These are phyloP conservation scores for Microtus pennsylvanicus DNA, from an alignment of 2,113 vertebrate species.

Conservation along the genomic window DNA sequence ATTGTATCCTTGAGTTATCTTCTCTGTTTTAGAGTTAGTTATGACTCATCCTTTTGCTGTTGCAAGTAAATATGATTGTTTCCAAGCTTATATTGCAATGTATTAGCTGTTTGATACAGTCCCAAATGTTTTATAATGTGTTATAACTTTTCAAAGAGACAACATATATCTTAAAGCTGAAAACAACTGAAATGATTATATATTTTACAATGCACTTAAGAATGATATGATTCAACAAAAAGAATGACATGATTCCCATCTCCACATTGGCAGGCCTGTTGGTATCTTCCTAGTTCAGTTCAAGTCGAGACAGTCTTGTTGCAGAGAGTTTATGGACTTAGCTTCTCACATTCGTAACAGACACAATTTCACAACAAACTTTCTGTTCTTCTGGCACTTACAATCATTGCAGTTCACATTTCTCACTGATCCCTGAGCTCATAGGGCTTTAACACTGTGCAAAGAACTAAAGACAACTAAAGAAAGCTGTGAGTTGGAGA, in stretches of 20 bases:
- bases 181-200: neutral
- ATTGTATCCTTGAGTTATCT: neutral
- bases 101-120: conserved; percentile 8
- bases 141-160: neutral
- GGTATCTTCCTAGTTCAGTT: neutral
- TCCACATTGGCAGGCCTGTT: neutral
- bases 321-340: neutral
- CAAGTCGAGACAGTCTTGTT: neutral
- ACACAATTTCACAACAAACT: neutral
- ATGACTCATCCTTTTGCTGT: conserved; percentile 17
- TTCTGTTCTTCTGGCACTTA: neutral
- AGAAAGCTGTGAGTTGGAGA: neutral
- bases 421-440: neutral
- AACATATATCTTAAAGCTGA: neutral
- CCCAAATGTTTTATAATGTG: neutral
- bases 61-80: neutral
- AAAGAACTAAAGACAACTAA: neutral
- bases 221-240: neutral
- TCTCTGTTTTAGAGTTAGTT: neutral
- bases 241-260: neutral
- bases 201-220: neutral
- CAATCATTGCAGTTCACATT: neutral
- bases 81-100: conserved; percentile 5
- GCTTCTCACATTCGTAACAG: neutral
- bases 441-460: neutral